A percentile compares a stretch with the other conserved stretches of the same genome.
phyloP scores from a whole-genome alignment of 2,113 vertebrate genomes.

The Stercorarius parasiticus region DNA sequence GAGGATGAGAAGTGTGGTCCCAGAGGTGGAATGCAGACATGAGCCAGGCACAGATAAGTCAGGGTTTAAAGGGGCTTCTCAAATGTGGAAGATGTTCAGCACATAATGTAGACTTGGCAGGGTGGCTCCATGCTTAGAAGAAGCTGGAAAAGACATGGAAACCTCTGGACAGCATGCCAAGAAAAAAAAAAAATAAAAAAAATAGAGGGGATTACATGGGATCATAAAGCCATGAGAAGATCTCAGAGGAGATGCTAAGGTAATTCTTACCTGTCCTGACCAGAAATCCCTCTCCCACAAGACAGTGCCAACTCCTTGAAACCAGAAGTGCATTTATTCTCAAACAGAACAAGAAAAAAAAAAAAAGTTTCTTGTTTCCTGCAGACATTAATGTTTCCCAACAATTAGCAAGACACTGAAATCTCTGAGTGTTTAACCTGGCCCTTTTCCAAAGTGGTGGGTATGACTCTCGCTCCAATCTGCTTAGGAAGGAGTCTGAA shows the following conservation, averaged over 20 bases:
- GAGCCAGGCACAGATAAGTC: neutral
- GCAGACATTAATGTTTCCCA: neutral
- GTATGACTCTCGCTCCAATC: neutral
- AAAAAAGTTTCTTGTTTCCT: neutral
- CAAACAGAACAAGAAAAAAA: neutral
- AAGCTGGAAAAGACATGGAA: neutral
- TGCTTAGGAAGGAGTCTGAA: neutral
- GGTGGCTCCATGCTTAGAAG: neutral
- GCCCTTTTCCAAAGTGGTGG: conserved; percentile 14
- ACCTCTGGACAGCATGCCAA: neutral
- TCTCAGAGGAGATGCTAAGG: neutral
- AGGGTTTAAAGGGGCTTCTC: neutral
- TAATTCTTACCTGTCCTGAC: neutral
- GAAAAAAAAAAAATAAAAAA: no score
- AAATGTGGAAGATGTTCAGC: neutral
- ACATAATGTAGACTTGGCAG: neutral
- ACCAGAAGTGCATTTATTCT: neutral
- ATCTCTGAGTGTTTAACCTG: neutral
- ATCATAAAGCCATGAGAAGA: neutral
- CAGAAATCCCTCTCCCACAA: neutral
- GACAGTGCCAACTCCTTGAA: neutral
- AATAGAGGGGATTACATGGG: neutral
- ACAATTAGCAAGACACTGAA: neutral
- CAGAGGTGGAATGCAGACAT: neutral
- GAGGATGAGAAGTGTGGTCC: neutral